Evolutionary conservation across 2,888 invertebrate species (phyloP), one percentile per base, ranked within the genome.

Genomic region (Aphodius sticticus): DNA sequence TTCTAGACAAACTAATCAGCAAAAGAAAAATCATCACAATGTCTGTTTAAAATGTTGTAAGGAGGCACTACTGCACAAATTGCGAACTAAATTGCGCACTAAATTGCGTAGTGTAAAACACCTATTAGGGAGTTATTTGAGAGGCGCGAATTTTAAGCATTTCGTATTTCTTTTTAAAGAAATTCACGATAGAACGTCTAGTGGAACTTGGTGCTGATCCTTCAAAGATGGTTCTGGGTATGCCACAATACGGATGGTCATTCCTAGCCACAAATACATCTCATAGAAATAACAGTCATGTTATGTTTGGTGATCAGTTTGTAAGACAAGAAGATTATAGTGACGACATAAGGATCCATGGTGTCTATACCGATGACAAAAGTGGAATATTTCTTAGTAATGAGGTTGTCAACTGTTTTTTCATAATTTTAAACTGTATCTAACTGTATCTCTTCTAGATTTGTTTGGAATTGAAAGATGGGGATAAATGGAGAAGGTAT

Each of bases 241-340:
- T 95, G 16, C 93, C 94, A 0, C 89, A 93, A 14, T 96, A 95
- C 82, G 96, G 95, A 0, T 91, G 93, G 78, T 90, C 92, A 0
- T 95, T 93, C 82, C 92, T 91, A 14, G 87, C 96, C 12, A 85
- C 88, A 0, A 86, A 91, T 82, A 83, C 89, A 6, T 85, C 82
- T 0, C 84, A 88, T 0, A 89, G n/a, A 35, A 7, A 53, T 9
- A 36, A 74, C n/a, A 15, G 35, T 2, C 16, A 74, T 2, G 9
- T 74, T 2, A 26, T 36, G 37, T 37, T 74, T 35, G 74, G 74
- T 36, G 74, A 74, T 26, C 6, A n/a, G 14, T 74, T 74, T 74
- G n/a, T 36, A 14, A n/a, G 7, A 74, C 35, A 15, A 7, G 36
- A 16, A 35, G 26, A 26, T 9, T n/a, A 36, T 36, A 35, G 36